Evolutionary conservation across 2,888 invertebrate species (phyloP).

Genomic region (Callinectes sapidus): DNA sequence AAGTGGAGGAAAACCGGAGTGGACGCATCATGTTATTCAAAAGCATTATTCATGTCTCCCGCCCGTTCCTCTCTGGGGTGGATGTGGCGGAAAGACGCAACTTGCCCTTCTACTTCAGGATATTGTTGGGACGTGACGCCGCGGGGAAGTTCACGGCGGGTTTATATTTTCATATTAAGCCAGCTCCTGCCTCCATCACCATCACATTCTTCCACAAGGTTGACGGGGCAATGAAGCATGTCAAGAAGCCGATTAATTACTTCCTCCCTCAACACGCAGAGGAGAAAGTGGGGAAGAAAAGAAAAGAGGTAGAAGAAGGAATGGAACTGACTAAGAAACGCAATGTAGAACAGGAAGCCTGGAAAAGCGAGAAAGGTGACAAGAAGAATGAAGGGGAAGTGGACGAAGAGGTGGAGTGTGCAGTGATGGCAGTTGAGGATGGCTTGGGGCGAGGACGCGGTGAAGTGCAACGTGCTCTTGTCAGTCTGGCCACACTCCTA

Average conservation of each 20-base stretch:
- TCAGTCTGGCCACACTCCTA: too few relatives aligned
- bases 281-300: not conserved
- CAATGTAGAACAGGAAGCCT: not conserved
- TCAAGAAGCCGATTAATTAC: slow-evolving; percentile 24
- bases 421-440: too few relatives aligned
- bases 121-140: slow-evolving; percentile 85
- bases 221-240: not conserved
- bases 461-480: too few relatives aligned
- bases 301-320: not conserved
- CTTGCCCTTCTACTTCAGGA: slow-evolving; percentile 86
- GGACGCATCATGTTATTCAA: slow-evolving; percentile 80
- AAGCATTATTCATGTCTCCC: slow-evolving; percentile 83
- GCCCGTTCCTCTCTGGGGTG: slow-evolving; percentile 86
- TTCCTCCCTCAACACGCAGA: slow-evolving; percentile 21
- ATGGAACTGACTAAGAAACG: not conserved
- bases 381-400: not conserved
- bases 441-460: too few relatives aligned
- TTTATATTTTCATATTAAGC: slow-evolving; percentile 88
- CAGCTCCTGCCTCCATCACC: not conserved
- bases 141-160: slow-evolving; percentile 90
- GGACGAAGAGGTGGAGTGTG: not conserved
- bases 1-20: slow-evolving; percentile 83
- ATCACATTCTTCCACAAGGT: slow-evolving; percentile 51
- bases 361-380: not conserved
- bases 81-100: slow-evolving; percentile 93